Percentiles rank a stretch among this genome's conserved stretches.
phyloP scores from a whole-genome alignment of 2,888 invertebrate species.

The Microdon myrmicae region DNA sequence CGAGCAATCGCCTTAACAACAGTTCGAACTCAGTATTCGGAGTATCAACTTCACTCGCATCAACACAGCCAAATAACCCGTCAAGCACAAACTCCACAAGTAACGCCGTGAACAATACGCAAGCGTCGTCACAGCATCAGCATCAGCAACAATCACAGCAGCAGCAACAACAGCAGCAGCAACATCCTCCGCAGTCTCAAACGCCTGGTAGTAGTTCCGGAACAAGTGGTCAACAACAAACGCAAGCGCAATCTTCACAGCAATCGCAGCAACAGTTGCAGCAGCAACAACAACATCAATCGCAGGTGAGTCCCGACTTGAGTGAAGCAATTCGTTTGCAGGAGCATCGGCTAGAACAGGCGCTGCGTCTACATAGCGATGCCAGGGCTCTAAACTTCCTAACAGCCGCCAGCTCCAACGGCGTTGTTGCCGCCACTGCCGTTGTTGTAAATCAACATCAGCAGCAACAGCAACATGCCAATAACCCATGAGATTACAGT shows the following conservation, averaged over 20 bases:
- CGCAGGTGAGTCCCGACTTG: constrained; percentile 75
- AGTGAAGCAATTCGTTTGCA: constrained; percentile 78
- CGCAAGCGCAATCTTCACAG: constrained; percentile 27
- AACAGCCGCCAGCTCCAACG: constrained; percentile 63
- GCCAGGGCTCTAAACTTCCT: constrained; percentile 84
- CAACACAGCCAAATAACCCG: constrained; percentile 36
- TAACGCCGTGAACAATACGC: constrained; percentile 56
- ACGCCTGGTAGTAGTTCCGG: constrained; percentile 57
- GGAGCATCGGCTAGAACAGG: constrained; percentile 85
- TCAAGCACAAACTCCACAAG: constrained; percentile 17
- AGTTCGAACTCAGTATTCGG: constrained; percentile 15
- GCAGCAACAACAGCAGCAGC: not conserved
- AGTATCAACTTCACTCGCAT: constrained; percentile 12
- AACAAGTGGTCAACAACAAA: constrained; percentile 21
- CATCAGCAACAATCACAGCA: constrained; percentile 57
- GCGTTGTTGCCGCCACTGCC: constrained; percentile 27
- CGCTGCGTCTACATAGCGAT: constrained; percentile 82
- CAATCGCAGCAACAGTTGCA: constrained; percentile 37
- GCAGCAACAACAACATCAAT: constrained; percentile 52
- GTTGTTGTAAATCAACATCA: constrained; percentile 30
- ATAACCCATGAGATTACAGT: constrained; percentile 81
- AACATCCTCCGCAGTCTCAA: constrained; percentile 58
- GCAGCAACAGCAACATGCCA: constrained; percentile 65
- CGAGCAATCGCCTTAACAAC: constrained; percentile 33
- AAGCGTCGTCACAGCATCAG: constrained; percentile 82